Evolutionary conservation across 1,140 invertebrate species (phyloP).

Genomic region (Callitettix versicolor): DNA sequence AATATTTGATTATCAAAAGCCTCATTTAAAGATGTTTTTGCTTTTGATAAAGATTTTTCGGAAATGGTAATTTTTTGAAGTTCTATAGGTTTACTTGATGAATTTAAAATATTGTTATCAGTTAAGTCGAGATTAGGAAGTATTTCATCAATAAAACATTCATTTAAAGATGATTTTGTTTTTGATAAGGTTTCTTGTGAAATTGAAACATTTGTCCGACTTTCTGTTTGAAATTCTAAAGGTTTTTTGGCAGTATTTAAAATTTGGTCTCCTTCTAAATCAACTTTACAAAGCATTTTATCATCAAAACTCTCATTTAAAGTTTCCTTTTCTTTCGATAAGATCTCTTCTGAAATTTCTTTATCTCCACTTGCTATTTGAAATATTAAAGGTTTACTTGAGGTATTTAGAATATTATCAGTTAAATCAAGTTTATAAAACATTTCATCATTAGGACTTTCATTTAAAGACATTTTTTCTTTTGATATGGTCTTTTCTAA

Average conservation of each 20-base stretch:
- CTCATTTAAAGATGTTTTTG: constrained; percentile 17
- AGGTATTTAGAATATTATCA: too few species aligned
- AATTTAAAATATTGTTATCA: constrained; percentile 12
- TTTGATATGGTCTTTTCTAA: too few species aligned
- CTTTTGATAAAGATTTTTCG: constrained; percentile 12
- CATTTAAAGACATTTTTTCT: too few species aligned
- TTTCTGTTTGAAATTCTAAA: constrained; percentile 32
- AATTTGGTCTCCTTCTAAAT: neutral
- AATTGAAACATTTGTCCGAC: constrained; percentile 27
- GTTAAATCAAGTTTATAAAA: too few species aligned
- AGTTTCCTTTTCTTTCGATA: constrained; percentile 15
- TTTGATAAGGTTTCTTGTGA: constrained; percentile 18
- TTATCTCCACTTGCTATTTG: constrained; percentile 17
- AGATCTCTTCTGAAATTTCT: constrained; percentile 10
- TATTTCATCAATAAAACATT: constrained; percentile 19
- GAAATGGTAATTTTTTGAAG: constrained; percentile 7
- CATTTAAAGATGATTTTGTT: constrained; percentile 18
- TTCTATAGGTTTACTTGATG: constrained; percentile 19
- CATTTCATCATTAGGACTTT: too few species aligned
- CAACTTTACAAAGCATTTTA: neutral
- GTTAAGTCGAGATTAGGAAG: too few species aligned
- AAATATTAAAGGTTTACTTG: constrained; percentile 20
- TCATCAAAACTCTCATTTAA: constrained; percentile 13
- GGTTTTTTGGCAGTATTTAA: neutral
- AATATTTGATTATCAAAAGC: constrained; percentile 17